phyloP scores from a whole-genome alignment of 2,797 vertebrate genomes.

The Lacerta agilis region DNA sequence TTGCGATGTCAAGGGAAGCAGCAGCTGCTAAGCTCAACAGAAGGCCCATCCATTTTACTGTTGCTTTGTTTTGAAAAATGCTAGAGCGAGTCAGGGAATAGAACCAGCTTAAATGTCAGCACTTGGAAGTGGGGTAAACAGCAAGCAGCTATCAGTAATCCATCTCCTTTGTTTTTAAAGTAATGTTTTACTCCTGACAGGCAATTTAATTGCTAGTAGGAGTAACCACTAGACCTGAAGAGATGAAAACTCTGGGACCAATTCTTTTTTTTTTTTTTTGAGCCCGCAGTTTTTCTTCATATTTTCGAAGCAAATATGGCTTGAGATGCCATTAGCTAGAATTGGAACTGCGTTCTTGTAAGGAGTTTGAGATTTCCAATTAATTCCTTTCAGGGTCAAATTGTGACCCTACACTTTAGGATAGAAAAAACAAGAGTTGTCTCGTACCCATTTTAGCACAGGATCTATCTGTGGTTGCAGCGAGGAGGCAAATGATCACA shows the following conservation, averaged over 20 bases:
- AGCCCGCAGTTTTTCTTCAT: conserved; percentile 21
- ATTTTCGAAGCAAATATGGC: conserved; percentile 1
- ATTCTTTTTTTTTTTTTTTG: neutral
- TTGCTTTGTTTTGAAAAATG: conserved; percentile 57
- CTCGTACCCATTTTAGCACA: neutral
- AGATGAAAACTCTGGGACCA: conserved; percentile 36
- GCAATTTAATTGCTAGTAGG: conserved; percentile 53
- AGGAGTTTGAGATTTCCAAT: neutral
- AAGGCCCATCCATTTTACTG: conserved; percentile 36
- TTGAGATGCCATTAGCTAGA: neutral
- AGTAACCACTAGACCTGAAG: conserved; percentile 56
- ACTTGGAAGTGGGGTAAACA: conserved; percentile 35
- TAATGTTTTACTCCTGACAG: conserved; percentile 61
- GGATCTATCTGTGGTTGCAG: neutral
- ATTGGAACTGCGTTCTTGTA: neutral
- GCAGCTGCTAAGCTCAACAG: conserved; percentile 16
- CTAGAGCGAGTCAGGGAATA: conserved; percentile 37
- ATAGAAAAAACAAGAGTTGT: neutral
- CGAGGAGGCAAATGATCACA: neutral
- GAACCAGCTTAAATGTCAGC: conserved; percentile 56
- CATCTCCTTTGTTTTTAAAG: conserved; percentile 51
- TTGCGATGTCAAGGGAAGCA: conserved; percentile 22
- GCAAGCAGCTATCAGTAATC: conserved; percentile 54
- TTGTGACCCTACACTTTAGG: neutral
- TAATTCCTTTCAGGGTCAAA: neutral